phyloP scores from a whole-genome alignment of 2,797 vertebrate species.

The Rhynchotus rufescens region DNA sequence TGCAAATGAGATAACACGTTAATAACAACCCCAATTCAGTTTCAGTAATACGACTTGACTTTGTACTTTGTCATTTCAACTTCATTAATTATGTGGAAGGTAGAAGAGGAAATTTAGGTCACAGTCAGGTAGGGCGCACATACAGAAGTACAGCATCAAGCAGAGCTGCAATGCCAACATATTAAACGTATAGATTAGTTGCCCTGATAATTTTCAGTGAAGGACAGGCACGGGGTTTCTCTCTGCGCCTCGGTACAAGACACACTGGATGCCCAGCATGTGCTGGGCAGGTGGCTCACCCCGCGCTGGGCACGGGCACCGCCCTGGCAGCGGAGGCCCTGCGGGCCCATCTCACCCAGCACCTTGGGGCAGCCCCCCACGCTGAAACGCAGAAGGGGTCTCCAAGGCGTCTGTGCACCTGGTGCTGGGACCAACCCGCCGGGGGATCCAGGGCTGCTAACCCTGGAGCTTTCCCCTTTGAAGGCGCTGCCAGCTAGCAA shows the following conservation, averaged over 20 bases:
- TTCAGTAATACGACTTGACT: conserved; percentile 38
- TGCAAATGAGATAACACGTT: conserved; percentile 42
- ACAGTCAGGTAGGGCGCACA: not conserved
- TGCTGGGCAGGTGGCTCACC: not conserved
- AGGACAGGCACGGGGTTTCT: not conserved
- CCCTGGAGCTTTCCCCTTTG: not conserved
- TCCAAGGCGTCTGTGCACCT: not conserved
- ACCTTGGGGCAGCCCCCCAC: too few relatives aligned
- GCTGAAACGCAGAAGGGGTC: not conserved
- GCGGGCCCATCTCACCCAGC: not conserved
- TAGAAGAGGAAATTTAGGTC: conserved; percentile 1
- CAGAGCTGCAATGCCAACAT: not conserved
- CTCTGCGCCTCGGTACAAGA: not conserved
- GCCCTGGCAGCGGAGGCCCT: not conserved
- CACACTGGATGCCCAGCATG: not conserved
- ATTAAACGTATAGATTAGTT: not conserved
- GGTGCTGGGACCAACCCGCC: not conserved
- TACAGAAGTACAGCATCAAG: not conserved
- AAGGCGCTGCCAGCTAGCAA: not conserved
- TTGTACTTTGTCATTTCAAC: conserved; percentile 13
- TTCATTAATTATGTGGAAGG: conserved; percentile 2
- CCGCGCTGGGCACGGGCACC: not conserved
- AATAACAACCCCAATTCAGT: conserved; percentile 6
- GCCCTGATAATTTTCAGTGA: not conserved
- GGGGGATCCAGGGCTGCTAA: not conserved